Percentiles rank a stretch among this genome's conserved stretches.
phyloP scores from a whole-genome alignment of 1,140 invertebrate genomes.

The Cotesia chilonis region DNA sequence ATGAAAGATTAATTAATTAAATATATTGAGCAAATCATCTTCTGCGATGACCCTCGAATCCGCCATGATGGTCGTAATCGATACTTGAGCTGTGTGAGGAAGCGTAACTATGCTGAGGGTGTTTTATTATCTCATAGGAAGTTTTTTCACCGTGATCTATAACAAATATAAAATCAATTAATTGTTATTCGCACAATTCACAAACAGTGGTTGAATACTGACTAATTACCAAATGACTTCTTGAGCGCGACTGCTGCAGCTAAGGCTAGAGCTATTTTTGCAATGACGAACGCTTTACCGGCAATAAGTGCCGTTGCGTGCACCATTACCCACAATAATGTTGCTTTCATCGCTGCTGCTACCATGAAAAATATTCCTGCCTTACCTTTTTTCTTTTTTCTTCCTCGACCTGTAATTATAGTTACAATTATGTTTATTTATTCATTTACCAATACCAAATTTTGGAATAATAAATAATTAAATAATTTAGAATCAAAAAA shows the following conservation, averaged over 20 bases:
- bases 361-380: conserved; percentile 71
- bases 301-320: conserved; percentile 78
- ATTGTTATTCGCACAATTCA: background rate
- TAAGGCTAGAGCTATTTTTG: conserved; percentile 78
- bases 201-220: background rate
- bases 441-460: too few relatives aligned
- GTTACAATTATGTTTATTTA: background rate
- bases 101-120: conserved; percentile 79
- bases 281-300: conserved; percentile 76
- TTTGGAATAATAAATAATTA: too few relatives aligned
- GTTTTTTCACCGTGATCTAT: conserved; percentile 72
- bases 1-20: conserved; percentile 47
- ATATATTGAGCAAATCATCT: conserved; percentile 47
- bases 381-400: conserved; percentile 67
- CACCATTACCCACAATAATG: conserved; percentile 77
- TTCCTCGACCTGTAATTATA: conserved; percentile 53
- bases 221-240: conserved; percentile 70
- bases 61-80: conserved; percentile 73
- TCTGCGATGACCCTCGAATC: conserved; percentile 67
- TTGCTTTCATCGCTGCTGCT: conserved; percentile 73
- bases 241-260: conserved; percentile 80
- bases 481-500: background rate
- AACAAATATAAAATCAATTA: conserved; percentile 29
- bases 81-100: conserved; percentile 81
- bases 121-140: conserved; percentile 85